A percentile compares a stretch with the other conserved stretches of the same genome.
These are phyloP conservation scores for Cavia aperea DNA, from an alignment of 2,113 vertebrate genomes.

Conservation along the genomic window DNA sequence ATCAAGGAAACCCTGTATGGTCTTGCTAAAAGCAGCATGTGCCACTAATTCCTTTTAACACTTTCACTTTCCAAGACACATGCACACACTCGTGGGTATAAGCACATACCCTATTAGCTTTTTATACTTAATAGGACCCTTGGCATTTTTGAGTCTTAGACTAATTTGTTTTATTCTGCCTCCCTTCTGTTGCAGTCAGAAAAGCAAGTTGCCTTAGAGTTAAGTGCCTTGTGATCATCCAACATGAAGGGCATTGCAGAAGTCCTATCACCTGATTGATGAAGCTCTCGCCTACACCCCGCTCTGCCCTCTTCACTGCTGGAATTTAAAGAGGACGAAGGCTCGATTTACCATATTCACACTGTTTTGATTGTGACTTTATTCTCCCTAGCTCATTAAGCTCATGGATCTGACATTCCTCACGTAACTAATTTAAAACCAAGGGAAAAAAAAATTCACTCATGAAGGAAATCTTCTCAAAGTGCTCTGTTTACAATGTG, in stretches of 20 bases:
- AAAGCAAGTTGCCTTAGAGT: constrained; percentile 62
- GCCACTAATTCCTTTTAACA: constrained; percentile 66
- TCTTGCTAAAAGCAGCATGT: constrained; percentile 66
- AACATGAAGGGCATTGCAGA: constrained; percentile 58
- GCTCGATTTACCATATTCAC: background rate
- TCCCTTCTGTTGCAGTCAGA: constrained; percentile 69
- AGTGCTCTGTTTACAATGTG: background rate
- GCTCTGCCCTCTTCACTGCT: constrained; percentile 30
- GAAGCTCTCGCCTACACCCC: constrained; percentile 17
- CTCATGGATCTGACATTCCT: background rate
- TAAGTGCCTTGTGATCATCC: constrained; percentile 66
- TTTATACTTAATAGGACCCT: constrained; percentile 70
- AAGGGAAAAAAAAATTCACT: background rate
- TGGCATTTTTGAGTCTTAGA: constrained; percentile 68
- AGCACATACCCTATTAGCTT: constrained; percentile 63
- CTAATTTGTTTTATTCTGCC: constrained; percentile 73
- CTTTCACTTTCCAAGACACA: constrained; percentile 36
- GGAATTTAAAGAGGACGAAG: constrained; percentile 46
- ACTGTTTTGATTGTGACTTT: constrained; percentile 41
- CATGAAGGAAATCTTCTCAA: background rate
- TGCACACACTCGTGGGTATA: constrained; percentile 31
- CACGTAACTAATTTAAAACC: constrained; percentile 52
- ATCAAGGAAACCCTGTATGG: constrained; percentile 57
- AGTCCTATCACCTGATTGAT: constrained; percentile 52
- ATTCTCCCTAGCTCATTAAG: background rate